Evolutionary conservation across 2,888 invertebrate genomes (phyloP).

Genomic region (Bembecia ichneumoniformis): DNA sequence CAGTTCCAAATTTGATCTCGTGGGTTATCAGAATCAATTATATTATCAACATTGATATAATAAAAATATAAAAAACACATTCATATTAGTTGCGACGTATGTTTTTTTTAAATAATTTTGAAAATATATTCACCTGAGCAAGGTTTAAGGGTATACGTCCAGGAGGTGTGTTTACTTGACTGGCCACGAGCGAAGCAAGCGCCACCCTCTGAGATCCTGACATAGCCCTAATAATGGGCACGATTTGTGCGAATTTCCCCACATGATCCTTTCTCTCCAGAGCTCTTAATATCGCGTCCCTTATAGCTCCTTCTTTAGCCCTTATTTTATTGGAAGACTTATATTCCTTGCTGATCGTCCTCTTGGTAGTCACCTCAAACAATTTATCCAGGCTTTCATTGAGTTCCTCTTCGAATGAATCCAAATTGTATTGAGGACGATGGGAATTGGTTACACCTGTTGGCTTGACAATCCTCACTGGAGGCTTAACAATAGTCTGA

Average conservation of each 20-base stretch:
- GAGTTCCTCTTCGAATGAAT: slow-evolving; percentile 40
- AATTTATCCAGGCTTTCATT: slow-evolving; percentile 41
- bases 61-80: too few relatives aligned
- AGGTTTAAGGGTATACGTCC: slow-evolving; percentile 64
- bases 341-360: slow-evolving; percentile 34
- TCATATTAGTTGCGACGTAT: too few relatives aligned
- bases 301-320: slow-evolving; percentile 60
- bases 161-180: slow-evolving; percentile 72
- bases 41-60: too few relatives aligned
- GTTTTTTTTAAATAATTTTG: too few relatives aligned
- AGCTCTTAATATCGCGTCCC: slow-evolving; percentile 69
- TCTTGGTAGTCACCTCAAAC: slow-evolving; percentile 28
- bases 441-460: slow-evolving; percentile 58
- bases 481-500: slow-evolving; percentile 47
- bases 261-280: slow-evolving; percentile 72
- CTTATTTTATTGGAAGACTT: slow-evolving; percentile 35
- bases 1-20: too few relatives aligned
- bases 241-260: slow-evolving; percentile 73
- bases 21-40: too few relatives aligned
- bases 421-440: slow-evolving; percentile 58
- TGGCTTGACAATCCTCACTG: slow-evolving; percentile 33
- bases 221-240: slow-evolving; percentile 77
- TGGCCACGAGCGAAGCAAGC: slow-evolving; percentile 75
- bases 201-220: slow-evolving; percentile 75
- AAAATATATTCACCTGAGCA: slow-evolving; percentile 56